Evolutionary conservation across 2,113 vertebrate species (phyloP).

Genomic region (Campylomormyrus tamandua): DNA sequence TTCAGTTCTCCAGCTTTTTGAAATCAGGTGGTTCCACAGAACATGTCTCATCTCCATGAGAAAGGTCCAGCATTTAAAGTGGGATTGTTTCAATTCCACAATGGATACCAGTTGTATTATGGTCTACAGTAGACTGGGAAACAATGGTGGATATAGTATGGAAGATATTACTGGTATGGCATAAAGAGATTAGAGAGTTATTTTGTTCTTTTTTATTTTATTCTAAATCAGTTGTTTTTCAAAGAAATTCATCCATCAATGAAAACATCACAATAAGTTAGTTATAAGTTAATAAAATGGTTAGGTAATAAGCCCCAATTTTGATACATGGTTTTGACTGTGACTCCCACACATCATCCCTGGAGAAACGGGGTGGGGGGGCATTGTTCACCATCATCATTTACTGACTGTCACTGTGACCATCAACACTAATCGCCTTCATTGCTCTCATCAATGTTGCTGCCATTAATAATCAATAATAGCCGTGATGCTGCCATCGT

Average conservation of each 20-base stretch:
- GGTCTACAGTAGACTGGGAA: background rate
- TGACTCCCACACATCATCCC: background rate
- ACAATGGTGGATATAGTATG: background rate
- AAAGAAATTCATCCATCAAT: background rate
- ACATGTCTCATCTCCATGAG: background rate
- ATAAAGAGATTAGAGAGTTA: background rate
- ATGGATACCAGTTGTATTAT: background rate
- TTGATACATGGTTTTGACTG: background rate
- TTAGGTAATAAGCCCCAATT: background rate
- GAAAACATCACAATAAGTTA: background rate
- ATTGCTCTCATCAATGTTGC: background rate
- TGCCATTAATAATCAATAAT: background rate
- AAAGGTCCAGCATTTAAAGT: background rate
- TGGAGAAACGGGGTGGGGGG: background rate
- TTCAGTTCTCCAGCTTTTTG: background rate
- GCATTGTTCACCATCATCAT: background rate
- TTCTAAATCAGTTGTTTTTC: background rate
- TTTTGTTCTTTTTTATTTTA: background rate
- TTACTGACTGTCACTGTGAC: background rate
- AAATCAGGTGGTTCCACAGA: background rate
- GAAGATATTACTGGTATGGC: background rate
- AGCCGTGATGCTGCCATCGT: background rate
- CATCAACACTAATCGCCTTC: background rate
- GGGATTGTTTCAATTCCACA: background rate
- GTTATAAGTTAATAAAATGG: background rate